Evolutionary conservation across 2,888 invertebrate genomes (phyloP).

Genomic region (Steinernema scapterisci): DNA sequence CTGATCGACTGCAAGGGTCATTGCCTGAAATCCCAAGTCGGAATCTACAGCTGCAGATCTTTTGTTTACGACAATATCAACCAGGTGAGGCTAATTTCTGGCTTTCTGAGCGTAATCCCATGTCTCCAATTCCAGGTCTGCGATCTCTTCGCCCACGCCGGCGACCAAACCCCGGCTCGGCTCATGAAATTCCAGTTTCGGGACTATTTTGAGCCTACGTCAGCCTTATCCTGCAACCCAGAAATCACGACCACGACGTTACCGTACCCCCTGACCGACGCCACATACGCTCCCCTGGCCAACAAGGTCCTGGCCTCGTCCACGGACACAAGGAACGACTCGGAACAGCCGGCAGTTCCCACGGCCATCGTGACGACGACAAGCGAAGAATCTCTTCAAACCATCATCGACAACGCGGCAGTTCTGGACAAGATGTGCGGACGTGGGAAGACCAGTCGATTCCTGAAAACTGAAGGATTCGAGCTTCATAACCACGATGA

Average conservation of each 20-base stretch:
- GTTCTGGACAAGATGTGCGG: conserved; percentile 36
- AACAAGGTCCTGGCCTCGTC: conserved; percentile 20
- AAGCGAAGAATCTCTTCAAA: conserved; percentile 26
- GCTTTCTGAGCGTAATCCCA: too few species aligned
- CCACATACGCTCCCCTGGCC: background rate
- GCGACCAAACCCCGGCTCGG: conserved; percentile 54
- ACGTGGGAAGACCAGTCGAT: conserved; percentile 46
- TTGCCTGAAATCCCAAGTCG: conserved; percentile 61
- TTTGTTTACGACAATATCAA: conserved; percentile 67
- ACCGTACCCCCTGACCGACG: background rate
- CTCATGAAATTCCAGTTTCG: conserved; percentile 58
- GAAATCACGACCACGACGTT: background rate
- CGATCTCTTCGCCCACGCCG: conserved; percentile 67
- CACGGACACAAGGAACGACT: background rate
- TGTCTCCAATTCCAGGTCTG: conserved; percentile 54
- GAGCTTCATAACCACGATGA: conserved; percentile 62
- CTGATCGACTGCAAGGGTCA: conserved; percentile 62
- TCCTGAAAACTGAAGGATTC: conserved; percentile 62
- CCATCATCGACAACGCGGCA: conserved; percentile 20
- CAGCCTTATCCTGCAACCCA: conserved; percentile 44
- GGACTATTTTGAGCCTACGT: conserved; percentile 66
- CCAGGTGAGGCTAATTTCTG: conserved; percentile 50
- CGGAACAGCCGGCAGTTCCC: conserved; percentile 22
- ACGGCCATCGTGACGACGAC: background rate
- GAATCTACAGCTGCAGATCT: conserved; percentile 64